These are phyloP conservation scores for Chrysocyon brachyurus DNA, from an alignment of 2,797 vertebrate species.

Conservation along the genomic window DNA sequence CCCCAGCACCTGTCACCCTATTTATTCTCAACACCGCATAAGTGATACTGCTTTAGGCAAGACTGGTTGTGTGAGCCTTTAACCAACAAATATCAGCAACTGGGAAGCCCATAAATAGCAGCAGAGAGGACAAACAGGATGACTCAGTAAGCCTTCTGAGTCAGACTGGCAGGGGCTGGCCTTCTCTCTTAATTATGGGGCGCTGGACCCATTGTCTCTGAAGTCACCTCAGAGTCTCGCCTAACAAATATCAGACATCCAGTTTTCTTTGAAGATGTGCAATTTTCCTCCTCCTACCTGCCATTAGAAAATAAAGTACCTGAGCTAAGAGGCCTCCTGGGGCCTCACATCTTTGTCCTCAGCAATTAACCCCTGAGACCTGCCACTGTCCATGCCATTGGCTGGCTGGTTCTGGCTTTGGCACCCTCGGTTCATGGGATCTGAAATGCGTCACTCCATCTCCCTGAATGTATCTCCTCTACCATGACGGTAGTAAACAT, in stretches of 20 bases:
- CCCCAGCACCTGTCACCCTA: conserved; percentile 77
- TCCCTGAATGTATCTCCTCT: background rate
- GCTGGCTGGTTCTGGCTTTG: background rate
- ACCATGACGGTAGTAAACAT: background rate
- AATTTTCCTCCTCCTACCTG: background rate
- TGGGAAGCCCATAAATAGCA: conserved; percentile 82
- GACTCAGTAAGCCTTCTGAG: conserved; percentile 78
- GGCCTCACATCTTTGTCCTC: background rate
- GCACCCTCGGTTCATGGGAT: background rate
- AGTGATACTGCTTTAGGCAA: conserved; percentile 63
- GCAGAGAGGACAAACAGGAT: conserved; percentile 66
- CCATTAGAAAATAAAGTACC: conserved; percentile 26
- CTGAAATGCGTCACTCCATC: background rate
- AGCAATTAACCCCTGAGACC: background rate
- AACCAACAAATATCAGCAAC: conserved; percentile 82
- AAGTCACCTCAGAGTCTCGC: conserved; percentile 60
- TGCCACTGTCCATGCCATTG: background rate
- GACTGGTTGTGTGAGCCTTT: conserved; percentile 77
- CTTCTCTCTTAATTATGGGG: conserved; percentile 77
- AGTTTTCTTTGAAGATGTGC: conserved; percentile 50
- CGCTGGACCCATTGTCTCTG: conserved; percentile 36
- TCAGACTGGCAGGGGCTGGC: conserved; percentile 64
- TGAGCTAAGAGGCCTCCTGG: background rate
- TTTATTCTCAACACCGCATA: conserved; percentile 69
- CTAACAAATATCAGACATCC: background rate